Evolutionary conservation across 2,113 vertebrate species (phyloP).

Genomic region (Apistogramma diplotaenia): DNA sequence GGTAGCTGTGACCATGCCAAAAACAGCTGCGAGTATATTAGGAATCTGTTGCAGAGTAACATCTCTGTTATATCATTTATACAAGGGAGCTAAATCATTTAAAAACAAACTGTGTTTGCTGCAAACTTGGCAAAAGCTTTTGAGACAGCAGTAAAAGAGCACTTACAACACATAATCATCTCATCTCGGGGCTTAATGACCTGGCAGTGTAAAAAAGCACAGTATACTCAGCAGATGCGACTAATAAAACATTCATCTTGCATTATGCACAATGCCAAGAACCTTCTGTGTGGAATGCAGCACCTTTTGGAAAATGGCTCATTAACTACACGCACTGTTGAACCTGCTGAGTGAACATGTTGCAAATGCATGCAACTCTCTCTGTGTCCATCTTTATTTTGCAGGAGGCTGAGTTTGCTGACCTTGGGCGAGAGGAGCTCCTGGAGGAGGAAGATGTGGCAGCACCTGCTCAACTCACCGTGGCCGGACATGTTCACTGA

Average conservation of each 20-base stretch:
- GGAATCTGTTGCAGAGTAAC: neutral
- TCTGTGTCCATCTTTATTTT: slow-evolving; percentile 50
- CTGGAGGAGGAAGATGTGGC: slow-evolving; percentile 64
- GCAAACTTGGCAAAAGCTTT: slow-evolving; percentile 24
- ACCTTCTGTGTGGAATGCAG: slow-evolving; percentile 7
- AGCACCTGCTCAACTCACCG: slow-evolving; percentile 38
- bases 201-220: slow-evolving; percentile 37
- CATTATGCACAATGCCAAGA: slow-evolving; percentile 41
- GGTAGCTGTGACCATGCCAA: neutral
- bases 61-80: neutral
- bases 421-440: slow-evolving; percentile 44
- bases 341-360: slow-evolving; percentile 59
- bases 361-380: slow-evolving; percentile 60
- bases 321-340: slow-evolving; percentile 51
- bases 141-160: slow-evolving; percentile 32
- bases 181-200: slow-evolving; percentile 44
- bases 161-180: slow-evolving; percentile 51
- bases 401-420: slow-evolving; percentile 65
- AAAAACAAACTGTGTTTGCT: slow-evolving; percentile 12
- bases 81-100: slow-evolving; percentile 12
- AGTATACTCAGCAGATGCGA: slow-evolving; percentile 39
- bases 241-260: slow-evolving; percentile 55
- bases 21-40: neutral
- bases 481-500: slow-evolving; percentile 56
- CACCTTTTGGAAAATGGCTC: slow-evolving; percentile 30